Evolutionary conservation across 2,888 invertebrate species (phyloP).

Genomic region (Halictus ligatus): DNA sequence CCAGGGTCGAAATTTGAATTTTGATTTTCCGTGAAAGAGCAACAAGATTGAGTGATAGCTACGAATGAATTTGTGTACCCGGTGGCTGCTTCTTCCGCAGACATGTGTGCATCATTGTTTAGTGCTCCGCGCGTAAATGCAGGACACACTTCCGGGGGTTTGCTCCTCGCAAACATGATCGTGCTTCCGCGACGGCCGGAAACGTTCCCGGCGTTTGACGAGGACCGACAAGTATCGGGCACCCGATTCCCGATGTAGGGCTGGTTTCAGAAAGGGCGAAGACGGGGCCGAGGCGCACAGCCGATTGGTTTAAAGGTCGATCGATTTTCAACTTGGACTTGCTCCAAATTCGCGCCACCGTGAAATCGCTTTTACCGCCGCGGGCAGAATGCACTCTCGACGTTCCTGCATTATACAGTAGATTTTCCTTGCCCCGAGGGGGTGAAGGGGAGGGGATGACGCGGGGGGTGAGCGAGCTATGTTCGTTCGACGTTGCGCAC

Average conservation of each 20-base stretch:
- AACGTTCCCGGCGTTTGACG: neutral
- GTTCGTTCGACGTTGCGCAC: constrained; percentile 6
- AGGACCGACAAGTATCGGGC: constrained; percentile 14
- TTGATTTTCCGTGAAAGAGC: neutral
- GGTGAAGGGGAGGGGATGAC: too few relatives aligned
- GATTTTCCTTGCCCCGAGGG: constrained; percentile 24
- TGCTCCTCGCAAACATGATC: neutral
- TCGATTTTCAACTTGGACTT: constrained; percentile 68
- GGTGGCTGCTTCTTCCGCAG: neutral
- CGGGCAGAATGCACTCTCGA: constrained; percentile 42
- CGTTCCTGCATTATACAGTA: constrained; percentile 46
- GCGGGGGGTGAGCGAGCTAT: neutral
- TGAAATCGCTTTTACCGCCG: constrained; percentile 57
- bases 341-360: constrained; percentile 61
- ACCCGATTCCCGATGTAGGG: constrained; percentile 17
- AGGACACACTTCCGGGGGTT: neutral
- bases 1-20: neutral
- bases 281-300: neutral
- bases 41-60: neutral
- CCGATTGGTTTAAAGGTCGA: constrained; percentile 62
- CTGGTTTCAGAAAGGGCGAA: constrained; percentile 6
- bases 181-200: neutral
- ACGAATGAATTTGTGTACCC: neutral
- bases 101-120: neutral
- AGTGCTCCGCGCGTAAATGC: neutral